Base-by-base conservation (phyloP, 1,140 invertebrate species). In the Zeugodacus cucurbitae region DNA sequence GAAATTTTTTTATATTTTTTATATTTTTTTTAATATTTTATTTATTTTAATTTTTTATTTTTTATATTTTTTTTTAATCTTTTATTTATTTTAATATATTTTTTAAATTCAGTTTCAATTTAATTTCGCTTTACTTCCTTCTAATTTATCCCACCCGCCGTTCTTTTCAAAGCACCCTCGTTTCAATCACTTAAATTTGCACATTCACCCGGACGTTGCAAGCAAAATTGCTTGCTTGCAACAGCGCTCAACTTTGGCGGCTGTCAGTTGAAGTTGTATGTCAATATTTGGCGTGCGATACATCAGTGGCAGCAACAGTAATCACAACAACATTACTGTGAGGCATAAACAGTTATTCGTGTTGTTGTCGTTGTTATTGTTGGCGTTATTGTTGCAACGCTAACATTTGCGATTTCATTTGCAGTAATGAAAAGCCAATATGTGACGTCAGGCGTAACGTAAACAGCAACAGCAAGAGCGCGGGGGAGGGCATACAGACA, bases 371-470 rank as follows among this genome's bases (percentile, higher is more conserved):
- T 74, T 74, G 17, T 26, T 41, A 41, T 29, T 48, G 44, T 10
- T 54, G 44, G n/a, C n/a, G n/a, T n/a, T n/a, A n/a, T 82, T 44
- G 41, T 82, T 20, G 34, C 26, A 44, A n/a, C 41, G 74, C 74
- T 82, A 82, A 82, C 74, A 82, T 82, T 82, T 82, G 74, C 74
- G 74, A 82, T 82, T 82, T 82, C 74, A 82, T 82, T 82, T 82
- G 74, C 74, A 82, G 74, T 82, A 82, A 82, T 82, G 74, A 82
- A 82, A 86, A 86, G 85, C 85, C 54, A 86, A 86, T 58, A 58
- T 58, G 85, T n/a, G 29, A 58, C 54, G 44, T 54, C 85, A 86
- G 26, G 17, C 57, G 59, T n/a, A 58, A 78, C 20, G 34, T 59
- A 74, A 78, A 88, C 57, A 88, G 34, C 37, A 78, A 26, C 58